A percentile compares a stretch with the other conserved stretches of the same genome.
Conservation (phyloP, 2,113 vertebrate species). For the Rhinichthys klamathensis region DNA sequence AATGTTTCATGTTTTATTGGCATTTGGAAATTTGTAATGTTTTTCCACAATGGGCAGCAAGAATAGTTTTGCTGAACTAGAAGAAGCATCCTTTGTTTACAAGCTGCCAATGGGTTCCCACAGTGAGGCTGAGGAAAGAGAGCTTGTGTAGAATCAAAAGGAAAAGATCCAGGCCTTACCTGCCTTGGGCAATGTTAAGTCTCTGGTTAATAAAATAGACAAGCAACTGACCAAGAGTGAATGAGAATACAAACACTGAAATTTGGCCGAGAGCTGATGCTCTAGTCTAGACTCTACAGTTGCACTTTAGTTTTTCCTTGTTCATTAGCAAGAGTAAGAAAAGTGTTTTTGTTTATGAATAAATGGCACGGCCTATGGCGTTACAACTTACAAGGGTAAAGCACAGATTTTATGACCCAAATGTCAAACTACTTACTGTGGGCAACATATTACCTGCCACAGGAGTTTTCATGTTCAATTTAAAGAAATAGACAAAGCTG, state of each 20-base stretch:
- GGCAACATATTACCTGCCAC: neutral
- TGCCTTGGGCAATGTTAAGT: slow-evolving; percentile 13
- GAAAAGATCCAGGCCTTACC: slow-evolving; percentile 14
- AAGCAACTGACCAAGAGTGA: neutral
- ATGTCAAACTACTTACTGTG: neutral
- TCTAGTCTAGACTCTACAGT: neutral
- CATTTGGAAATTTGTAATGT: neutral
- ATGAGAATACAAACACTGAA: slow-evolving; percentile 20
- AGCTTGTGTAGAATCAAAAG: slow-evolving; percentile 1
- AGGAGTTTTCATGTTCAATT: neutral
- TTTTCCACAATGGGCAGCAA: neutral
- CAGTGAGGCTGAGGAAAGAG: neutral
- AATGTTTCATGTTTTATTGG: neutral
- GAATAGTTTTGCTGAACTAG: neutral
- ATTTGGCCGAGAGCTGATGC: neutral
- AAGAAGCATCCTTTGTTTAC: slow-evolving; percentile 6
- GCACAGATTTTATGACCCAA: neutral
- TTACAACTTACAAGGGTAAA: neutral
- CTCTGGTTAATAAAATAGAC: slow-evolving; percentile 22
- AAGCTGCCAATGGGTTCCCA: neutral
- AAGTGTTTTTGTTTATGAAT: neutral
- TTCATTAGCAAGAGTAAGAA: neutral
- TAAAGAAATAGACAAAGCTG: neutral
- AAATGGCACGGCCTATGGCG: neutral
- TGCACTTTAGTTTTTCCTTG: neutral